Base-by-base conservation (phyloP, 2,888 invertebrate genomes). In the Clistopyga incitator region DNA sequence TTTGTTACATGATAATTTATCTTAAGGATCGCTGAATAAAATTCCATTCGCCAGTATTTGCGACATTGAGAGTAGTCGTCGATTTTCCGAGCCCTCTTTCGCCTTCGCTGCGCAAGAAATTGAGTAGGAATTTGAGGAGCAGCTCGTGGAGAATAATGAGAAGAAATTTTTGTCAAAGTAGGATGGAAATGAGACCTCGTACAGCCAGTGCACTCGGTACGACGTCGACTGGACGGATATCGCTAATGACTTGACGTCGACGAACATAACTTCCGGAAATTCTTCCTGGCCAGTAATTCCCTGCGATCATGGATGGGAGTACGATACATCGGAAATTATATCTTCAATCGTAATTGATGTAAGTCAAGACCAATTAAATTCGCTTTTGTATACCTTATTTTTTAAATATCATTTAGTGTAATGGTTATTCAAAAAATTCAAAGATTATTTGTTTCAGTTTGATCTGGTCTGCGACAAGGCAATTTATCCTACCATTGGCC, bases 401-500 rank as follows among this genome's bases (percentile, higher is more conserved):
- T n/a, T n/a, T n/a, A n/a, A n/a, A n/a, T n/a, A n/a, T n/a, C n/a
- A n/a, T n/a, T n/a, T n/a, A n/a, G n/a, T n/a, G n/a, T n/a, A n/a
- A 10, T 4, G 8, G 52, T 52, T 52, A 18, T 52, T 20, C 11
- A 10, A 59, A 59, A 15, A 59, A 45, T 54, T 13, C n/a, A 42
- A 42, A 67, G 42, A 2, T 38, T 65, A 47, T 50, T 65, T 50
- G 45, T 54, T 78, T 47, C 95, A 98, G 98, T 98, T 97, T 93
- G 95, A 98, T 94, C 94, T 98, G 90, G 98, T 98, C 64, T 98
- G 98, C 92, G 97, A 97, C 78, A 95, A 95, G 87, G 96, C 96
- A 85, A 97, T 98, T 88, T 98, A 98, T 93, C 98, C 98, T 3
- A 98, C 98, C 0, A 95, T 98, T 76, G 97, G 97, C 8, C 94